Evolutionary conservation across 2,797 vertebrate genomes (phyloP).

Genomic region (Pampus argenteus): DNA sequence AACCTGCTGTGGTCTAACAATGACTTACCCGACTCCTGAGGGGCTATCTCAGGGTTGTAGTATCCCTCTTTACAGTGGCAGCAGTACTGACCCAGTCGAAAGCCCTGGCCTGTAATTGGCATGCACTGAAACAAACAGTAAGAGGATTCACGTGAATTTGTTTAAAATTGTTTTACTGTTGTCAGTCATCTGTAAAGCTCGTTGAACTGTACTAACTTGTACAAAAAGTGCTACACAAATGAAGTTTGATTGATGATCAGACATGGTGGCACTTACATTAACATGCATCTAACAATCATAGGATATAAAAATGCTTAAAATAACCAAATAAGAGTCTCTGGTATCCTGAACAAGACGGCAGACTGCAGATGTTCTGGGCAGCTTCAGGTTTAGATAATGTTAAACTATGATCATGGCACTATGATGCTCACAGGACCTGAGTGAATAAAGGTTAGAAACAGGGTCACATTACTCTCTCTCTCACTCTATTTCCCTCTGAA

Average conservation of each 20-base stretch:
- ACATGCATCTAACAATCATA: not conserved
- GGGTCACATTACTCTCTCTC: conserved; percentile 36
- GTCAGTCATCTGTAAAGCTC: no score
- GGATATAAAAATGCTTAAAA: not conserved
- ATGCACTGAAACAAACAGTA: conserved; percentile 84
- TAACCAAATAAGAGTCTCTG: no score
- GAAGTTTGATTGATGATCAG: no score
- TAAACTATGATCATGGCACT: not conserved
- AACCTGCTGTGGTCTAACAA: not conserved
- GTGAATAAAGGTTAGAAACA: conserved; percentile 38
- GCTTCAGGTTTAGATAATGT: not conserved
- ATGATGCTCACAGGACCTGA: conserved; percentile 13
- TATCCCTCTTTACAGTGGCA: conserved; percentile 92
- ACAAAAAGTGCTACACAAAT: no score
- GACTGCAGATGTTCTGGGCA: no score
- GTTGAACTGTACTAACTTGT: no score
- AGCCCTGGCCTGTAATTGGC: conserved; percentile 85
- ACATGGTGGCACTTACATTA: not conserved
- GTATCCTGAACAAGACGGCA: no score
- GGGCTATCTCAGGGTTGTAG: conserved; percentile 77
- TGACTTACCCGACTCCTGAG: conserved; percentile 64
- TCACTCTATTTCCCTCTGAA: conserved; percentile 40
- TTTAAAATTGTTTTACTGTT: no score
- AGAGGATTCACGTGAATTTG: no score
- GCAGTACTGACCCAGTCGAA: conserved; percentile 91